These are phyloP conservation scores for Luscinia luscinia DNA, from an alignment of 2,797 vertebrate genomes.

Conservation along the genomic window DNA sequence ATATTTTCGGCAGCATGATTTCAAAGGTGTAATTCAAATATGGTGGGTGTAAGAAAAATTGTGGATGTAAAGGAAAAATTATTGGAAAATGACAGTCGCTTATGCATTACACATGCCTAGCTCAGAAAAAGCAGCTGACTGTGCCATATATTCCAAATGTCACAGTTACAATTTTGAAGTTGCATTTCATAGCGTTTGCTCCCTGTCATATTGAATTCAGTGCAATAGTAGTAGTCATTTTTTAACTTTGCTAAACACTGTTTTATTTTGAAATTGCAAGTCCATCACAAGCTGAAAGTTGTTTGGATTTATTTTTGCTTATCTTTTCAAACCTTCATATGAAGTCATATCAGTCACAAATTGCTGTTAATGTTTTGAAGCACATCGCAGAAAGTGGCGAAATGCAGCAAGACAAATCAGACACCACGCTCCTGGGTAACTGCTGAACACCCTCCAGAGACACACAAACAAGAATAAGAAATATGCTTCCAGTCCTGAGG, in stretches of 20 bases:
- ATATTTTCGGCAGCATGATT: not conserved
- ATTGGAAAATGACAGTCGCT: not conserved
- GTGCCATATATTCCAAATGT: not conserved
- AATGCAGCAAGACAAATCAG: not conserved
- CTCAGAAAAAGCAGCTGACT: not conserved
- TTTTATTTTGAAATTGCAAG: not conserved
- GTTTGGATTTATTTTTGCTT: not conserved
- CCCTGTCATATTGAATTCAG: not conserved
- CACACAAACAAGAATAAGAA: constrained; percentile 1
- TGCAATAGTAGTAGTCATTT: not conserved
- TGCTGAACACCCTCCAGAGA: not conserved
- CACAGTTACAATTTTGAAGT: not conserved
- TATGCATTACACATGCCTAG: not conserved
- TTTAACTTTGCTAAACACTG: not conserved
- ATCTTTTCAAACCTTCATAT: not conserved
- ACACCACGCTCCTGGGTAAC: not conserved
- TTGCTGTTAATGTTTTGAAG: not conserved
- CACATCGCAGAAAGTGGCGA: not conserved
- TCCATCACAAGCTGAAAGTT: not conserved
- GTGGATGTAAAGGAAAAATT: not conserved
- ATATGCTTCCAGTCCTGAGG: not conserved
- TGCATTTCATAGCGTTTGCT: not conserved
- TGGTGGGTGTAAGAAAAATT: not conserved
- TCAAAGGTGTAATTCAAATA: not conserved
- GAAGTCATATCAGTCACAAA: not conserved